These are phyloP conservation scores for Trididemnum nubilum DNA, from an alignment of 23 tunicate species.

Conservation along the genomic window DNA sequence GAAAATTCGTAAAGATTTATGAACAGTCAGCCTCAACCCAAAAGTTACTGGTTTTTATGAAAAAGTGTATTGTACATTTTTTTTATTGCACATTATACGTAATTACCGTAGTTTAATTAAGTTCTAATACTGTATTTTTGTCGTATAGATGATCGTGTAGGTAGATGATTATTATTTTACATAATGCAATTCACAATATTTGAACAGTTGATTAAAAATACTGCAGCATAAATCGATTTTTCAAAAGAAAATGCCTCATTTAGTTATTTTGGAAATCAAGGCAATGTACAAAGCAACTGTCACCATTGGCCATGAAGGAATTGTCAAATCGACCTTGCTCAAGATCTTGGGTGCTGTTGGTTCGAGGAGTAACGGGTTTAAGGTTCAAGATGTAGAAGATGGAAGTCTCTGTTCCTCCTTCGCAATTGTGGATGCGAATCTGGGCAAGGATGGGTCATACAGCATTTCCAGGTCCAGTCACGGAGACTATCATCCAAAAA, in stretches of 20 bases:
- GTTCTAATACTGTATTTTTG: no score
- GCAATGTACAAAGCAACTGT: conserved; percentile 25
- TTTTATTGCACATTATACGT: no score
- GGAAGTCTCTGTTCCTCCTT: conserved; percentile 17
- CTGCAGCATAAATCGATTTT: no score
- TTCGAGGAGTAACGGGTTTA: conserved; percentile 18
- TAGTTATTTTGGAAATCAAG: not conserved
- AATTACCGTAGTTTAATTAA: no score
- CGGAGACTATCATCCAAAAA: conserved; percentile 12
- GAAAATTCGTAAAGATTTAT: no score
- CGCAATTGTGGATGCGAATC: conserved; percentile 3
- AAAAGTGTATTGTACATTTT: no score
- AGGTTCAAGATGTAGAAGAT: conserved; percentile 15
- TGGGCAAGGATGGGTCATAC: conserved; percentile 31
- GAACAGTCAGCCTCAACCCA: no score
- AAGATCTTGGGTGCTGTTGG: conserved; percentile 8
- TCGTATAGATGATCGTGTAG: no score
- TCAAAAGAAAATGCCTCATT: conserved; percentile 27
- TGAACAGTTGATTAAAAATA: no score
- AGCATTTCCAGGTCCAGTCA: conserved; percentile 10
- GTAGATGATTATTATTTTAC: no score
- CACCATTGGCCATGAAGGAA: conserved; percentile 20
- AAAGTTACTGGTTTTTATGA: no score
- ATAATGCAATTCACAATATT: no score
- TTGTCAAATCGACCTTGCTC: not conserved